Percentiles rank a stretch among this genome's conserved stretches.
Evolutionary conservation across 1,140 invertebrate genomes (phyloP).

Genomic region (Anastrepha ludens): DNA sequence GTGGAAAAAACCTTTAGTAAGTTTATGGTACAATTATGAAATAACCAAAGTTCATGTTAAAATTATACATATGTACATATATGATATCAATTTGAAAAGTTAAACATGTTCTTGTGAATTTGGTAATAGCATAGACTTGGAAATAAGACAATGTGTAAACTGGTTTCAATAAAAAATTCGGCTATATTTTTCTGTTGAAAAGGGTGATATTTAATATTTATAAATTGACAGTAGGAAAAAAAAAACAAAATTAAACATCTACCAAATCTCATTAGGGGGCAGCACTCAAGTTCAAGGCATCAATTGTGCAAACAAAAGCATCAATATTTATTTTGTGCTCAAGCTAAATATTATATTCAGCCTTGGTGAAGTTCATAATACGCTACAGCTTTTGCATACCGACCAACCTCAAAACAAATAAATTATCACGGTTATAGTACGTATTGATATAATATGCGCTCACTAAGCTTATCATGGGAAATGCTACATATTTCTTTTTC

Average conservation of each 20-base stretch:
- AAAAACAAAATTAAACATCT: neutral
- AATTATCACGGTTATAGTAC: neutral
- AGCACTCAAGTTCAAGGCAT: constrained; percentile 30
- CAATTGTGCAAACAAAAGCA: neutral
- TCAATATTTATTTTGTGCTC: constrained; percentile 32
- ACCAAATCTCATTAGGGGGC: neutral
- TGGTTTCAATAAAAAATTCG: too few relatives aligned
- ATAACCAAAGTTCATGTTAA: too few relatives aligned
- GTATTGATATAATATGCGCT: neutral
- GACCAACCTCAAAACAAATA: neutral
- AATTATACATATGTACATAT: too few relatives aligned
- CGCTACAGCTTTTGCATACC: neutral
- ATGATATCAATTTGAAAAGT: too few relatives aligned
- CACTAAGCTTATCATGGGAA: neutral
- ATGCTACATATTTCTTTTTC: neutral
- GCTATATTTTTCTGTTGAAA: too few relatives aligned
- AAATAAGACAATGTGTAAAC: too few relatives aligned
- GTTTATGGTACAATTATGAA: too few relatives aligned
- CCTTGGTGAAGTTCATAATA: constrained; percentile 31
- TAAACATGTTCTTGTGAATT: too few relatives aligned
- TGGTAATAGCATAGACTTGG: too few relatives aligned
- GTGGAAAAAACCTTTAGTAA: neutral
- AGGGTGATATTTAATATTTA: too few relatives aligned
- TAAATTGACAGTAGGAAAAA: neutral
- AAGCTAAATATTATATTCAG: neutral